Evolutionary conservation across 2,888 invertebrate genomes (phyloP), one percentile per base, ranked within the genome.

Genomic region (Molanna angustata): DNA sequence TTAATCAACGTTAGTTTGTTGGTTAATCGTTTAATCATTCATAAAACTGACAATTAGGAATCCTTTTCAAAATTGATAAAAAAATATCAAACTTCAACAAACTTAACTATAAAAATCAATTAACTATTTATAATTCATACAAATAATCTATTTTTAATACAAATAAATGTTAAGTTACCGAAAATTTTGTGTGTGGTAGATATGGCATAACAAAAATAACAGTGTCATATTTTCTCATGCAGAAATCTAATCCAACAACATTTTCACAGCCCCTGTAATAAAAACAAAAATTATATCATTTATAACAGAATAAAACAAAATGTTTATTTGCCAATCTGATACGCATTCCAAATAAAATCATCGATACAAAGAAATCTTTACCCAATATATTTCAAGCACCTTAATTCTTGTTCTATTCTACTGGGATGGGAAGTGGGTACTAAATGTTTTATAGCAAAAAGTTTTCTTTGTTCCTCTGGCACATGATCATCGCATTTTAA

Each of bases 151-250:
- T n/a, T n/a, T n/a, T n/a, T n/a, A n/a, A n/a, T n/a, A n/a, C n/a
- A n/a, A n/a, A n/a, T n/a, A n/a, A n/a, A n/a, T n/a, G n/a, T n/a
- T n/a, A 53, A 77, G 81, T 80, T 71, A 89, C 89, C 61, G 80
- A 79, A 70, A 90, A 92, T 63, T 82, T 85, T 63, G 84, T 84
- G 67, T 94, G 93, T 58, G 83, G 84, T 76, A 93, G 84, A 66
- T 88, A 92, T 2, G 93, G 92, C 94, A 94, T 93, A 43, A 93
- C 82, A 68, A 94, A 89, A 46, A 89, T 89, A 56, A 92, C 85
- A 52, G 89, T 86, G 63, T 91, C 90, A 57, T 80, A 76, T 63
- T 85, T 80, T 47, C 92, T 80, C 42, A 93, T 72, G 65, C 90
- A 91, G 58, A 89, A 73, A 60, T 88, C 84, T 53, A 93, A 80